phyloP scores from a whole-genome alignment of 2,113 vertebrate genomes.

The Cheirogaleus medius region DNA sequence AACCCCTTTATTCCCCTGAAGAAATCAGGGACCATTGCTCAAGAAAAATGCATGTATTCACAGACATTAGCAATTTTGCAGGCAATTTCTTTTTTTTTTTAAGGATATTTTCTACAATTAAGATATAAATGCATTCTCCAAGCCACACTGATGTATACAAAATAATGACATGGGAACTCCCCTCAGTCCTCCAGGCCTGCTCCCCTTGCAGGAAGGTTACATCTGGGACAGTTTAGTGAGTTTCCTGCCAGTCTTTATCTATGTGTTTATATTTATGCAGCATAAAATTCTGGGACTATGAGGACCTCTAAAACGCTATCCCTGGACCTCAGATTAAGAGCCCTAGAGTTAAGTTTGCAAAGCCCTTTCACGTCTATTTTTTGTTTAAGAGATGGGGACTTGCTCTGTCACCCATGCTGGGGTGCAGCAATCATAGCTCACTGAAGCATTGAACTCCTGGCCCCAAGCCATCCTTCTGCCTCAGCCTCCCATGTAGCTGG shows the following conservation, averaged over 20 bases:
- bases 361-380: neutral
- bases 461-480: too few relatives aligned
- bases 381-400: too few relatives aligned
- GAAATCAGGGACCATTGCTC: neutral
- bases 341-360: neutral
- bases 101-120: neutral
- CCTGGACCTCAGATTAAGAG: neutral
- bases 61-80: neutral
- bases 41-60: neutral
- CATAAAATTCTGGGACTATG: neutral
- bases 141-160: neutral
- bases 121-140: neutral
- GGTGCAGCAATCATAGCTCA: too few relatives aligned
- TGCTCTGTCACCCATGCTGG: too few relatives aligned
- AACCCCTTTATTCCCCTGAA: rapidly evolving
- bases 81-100: neutral
- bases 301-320: neutral
- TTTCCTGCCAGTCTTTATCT: neutral
- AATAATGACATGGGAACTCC: too few relatives aligned
- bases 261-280: neutral
- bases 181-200: neutral
- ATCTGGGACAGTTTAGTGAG: neutral
- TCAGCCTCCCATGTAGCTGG: too few relatives aligned
- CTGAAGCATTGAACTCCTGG: too few relatives aligned
- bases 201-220: neutral